Base-by-base conservation (phyloP, 2,113 vertebrate genomes). In the Paracanthobrama guichenoti region DNA sequence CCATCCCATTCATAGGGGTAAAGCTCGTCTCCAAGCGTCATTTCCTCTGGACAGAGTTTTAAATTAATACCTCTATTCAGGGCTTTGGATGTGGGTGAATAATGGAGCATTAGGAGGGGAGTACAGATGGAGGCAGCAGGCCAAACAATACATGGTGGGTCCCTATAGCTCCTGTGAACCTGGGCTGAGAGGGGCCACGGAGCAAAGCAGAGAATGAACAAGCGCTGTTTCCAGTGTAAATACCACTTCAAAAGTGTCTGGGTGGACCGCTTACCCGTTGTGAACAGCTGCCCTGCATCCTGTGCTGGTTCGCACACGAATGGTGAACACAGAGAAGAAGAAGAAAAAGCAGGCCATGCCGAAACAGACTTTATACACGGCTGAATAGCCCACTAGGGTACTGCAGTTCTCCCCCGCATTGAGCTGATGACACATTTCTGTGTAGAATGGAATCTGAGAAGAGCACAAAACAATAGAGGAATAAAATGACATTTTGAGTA, bases 281-380 rank as follows among this genome's bases (percentile, higher is more conserved):
- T 99, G 98, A 83, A 99, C 81, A n/a, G 94, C 93, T 0, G 97
- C 97, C 86, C 98, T 92, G 76, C 96, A 99, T 69, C 95, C 95
- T 22, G 91, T 96, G 94, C 97, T 99, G 90, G 87, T 97, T 67
- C 93, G 93, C 84, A 99, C 92, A 67, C 94, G 92, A 73, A 99
- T 84, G 81, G 97, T 99, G 91, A 99, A 89, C 64, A 99, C 20
- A 59, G 64, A 94, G 87, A 99, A 96, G 13, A 97, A 53, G 5
- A 98, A 94, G 92, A 99, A 99, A 94, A 99, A 99, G 90, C 96
- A 96, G 83, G 97, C 96, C 97, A 98, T 99, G 88, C 98, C 98
- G 28, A 99, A 99, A 88, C 97, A 99, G 89, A 99, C 95, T 89
- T 97, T 96, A 87, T 99, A 99, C 35, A 99, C 98, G 0, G 98